Conservation (phyloP, 1,140 invertebrate species). For the Brachionus sp. region DNA sequence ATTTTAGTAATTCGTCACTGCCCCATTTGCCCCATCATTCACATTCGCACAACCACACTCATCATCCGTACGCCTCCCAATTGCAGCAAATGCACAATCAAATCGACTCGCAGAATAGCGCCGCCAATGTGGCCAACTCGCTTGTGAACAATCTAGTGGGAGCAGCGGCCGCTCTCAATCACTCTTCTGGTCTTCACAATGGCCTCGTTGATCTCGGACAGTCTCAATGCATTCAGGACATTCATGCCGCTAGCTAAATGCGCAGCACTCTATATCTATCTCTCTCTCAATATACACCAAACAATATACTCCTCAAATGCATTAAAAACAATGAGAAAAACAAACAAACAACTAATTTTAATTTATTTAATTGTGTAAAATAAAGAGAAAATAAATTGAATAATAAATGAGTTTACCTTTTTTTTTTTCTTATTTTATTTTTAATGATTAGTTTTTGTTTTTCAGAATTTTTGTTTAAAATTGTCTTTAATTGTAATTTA, state of each 20-base stretch:
- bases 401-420: conserved; percentile 6
- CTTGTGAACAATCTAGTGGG: conserved; percentile 30
- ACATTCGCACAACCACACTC: neutral
- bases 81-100: conserved; percentile 30
- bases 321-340: conserved; percentile 4
- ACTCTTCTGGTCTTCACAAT: conserved; percentile 38
- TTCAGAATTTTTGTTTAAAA: neutral
- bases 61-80: conserved; percentile 18
- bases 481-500: conserved; percentile 17
- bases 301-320: neutral
- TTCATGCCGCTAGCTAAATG: conserved; percentile 39
- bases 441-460: neutral
- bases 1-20: neutral
- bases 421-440: neutral
- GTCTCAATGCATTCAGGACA: conserved; percentile 42
- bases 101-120: conserved; percentile 5
- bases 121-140: conserved; percentile 4
- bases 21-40: conserved; percentile 7
- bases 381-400: neutral
- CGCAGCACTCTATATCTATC: neutral
- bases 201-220: conserved; percentile 44
- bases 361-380: conserved; percentile 35
- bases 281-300: neutral
- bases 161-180: conserved; percentile 4
- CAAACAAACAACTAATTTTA: neutral